Conservation (phyloP, 2,888 invertebrate genomes). For the Leucophenga montana region DNA sequence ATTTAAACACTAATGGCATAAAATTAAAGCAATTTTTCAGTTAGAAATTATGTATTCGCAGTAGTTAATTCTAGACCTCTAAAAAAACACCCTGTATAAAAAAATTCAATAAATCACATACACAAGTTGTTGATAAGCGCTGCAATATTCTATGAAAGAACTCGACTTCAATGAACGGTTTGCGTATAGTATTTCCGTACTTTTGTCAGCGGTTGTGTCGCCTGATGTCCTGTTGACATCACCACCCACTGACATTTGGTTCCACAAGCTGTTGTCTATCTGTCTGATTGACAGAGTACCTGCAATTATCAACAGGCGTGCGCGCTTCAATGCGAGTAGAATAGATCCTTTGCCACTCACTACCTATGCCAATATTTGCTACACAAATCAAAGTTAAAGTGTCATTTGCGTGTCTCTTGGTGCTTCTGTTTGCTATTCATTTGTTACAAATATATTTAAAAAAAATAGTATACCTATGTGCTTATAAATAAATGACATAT, state of each 20-base stretch:
- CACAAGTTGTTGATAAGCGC: background rate
- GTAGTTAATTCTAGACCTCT: no score
- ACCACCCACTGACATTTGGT: slow-evolving; percentile 2
- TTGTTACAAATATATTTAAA: slow-evolving; percentile 43
- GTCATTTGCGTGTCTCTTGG: slow-evolving; percentile 57
- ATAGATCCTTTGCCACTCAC: background rate
- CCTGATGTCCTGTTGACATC: no score
- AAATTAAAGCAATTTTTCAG: no score
- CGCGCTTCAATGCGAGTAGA: slow-evolving; percentile 29
- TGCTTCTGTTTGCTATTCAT: slow-evolving; percentile 40
- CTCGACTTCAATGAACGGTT: no score
- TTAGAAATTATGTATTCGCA: no score
- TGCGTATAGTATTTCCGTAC: no score
- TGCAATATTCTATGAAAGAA: slow-evolving; percentile 1
- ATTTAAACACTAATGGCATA: no score
- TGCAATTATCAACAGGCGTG: slow-evolving; percentile 24
- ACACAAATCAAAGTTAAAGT: slow-evolving; percentile 37
- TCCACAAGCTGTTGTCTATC: background rate
- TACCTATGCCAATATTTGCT: slow-evolving; percentile 13
- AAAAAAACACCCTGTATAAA: no score
- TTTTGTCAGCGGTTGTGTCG: no score
- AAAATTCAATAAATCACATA: slow-evolving; percentile 67
- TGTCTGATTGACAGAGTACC: slow-evolving; percentile 10
- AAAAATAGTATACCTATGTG: background rate
- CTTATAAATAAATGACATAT: slow-evolving; percentile 44